Evolutionary conservation across 2,113 vertebrate species (phyloP).

Genomic region (Sarotherodon lohbergeri): DNA sequence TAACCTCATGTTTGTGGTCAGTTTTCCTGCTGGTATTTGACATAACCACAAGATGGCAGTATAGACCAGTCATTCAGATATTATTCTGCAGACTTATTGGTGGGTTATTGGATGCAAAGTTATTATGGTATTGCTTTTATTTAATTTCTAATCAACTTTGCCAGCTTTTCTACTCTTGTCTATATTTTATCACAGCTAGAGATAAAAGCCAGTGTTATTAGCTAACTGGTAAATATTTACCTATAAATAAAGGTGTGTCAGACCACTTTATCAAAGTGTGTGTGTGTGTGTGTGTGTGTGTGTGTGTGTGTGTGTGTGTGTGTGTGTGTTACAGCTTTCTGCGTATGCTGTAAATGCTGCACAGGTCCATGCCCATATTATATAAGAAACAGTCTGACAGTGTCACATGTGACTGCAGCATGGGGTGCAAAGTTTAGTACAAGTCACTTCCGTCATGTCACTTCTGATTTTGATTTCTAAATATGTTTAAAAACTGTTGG

Average conservation of each 20-base stretch:
- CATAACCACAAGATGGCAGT: slow-evolving; percentile 58
- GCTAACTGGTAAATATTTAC: slow-evolving; percentile 2
- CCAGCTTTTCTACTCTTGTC: neutral
- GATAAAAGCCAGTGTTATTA: neutral
- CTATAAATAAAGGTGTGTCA: neutral
- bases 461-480: neutral
- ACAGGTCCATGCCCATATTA: neutral
- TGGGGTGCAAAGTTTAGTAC: neutral
- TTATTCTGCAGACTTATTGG: neutral
- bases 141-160: neutral
- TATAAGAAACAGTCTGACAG: neutral
- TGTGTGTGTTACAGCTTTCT: neutral
- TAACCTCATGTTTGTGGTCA: neutral
- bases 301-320: too few species aligned
- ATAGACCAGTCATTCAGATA: neutral
- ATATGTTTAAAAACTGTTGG: neutral
- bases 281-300: fast-evolving
- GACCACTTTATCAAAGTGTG: neutral
- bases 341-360: neutral
- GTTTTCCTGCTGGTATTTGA: neutral
- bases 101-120: neutral
- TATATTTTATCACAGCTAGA: neutral
- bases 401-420: neutral
- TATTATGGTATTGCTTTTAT: neutral
- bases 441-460: neutral